phyloP scores from a whole-genome alignment of 1,140 invertebrate species.

The Lutraria rhynchaena region DNA sequence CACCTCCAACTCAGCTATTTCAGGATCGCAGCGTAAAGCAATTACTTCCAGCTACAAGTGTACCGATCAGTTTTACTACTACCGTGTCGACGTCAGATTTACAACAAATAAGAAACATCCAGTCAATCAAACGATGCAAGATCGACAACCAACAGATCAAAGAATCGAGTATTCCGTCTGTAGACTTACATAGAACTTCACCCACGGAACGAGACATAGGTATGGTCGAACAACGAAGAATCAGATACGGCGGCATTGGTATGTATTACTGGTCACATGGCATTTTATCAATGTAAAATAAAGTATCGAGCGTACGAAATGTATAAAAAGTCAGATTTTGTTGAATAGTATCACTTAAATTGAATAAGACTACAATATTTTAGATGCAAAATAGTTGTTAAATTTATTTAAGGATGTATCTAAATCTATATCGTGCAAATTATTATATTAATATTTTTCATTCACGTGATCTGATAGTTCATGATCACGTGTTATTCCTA shows the following conservation, averaged over 20 bases:
- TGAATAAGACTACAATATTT: no score
- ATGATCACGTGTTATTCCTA: no score
- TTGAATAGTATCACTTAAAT: no score
- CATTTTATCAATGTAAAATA: no score
- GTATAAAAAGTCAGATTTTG: no score
- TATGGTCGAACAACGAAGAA: slow-evolving; percentile 25
- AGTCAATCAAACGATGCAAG: not conserved
- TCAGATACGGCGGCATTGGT: slow-evolving; percentile 50
- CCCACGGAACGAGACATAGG: slow-evolving; percentile 23
- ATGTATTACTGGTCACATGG: no score
- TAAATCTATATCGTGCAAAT: no score
- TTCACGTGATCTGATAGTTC: no score
- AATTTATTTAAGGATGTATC: no score
- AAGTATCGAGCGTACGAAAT: no score
- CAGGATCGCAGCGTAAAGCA: slow-evolving; percentile 56
- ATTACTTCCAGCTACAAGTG: slow-evolving; percentile 35
- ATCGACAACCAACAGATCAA: not conserved
- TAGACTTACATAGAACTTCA: slow-evolving; percentile 27
- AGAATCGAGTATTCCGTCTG: not conserved
- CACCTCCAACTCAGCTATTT: slow-evolving; percentile 61
- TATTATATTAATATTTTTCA: no score
- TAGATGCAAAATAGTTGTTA: no score
- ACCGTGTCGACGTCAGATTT: slow-evolving; percentile 31
- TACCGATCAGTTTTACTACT: slow-evolving; percentile 37
- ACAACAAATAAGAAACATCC: slow-evolving; percentile 45